Evolutionary conservation across 1,140 invertebrate genomes (phyloP), one percentile per base, ranked within the genome.

Genomic region (Centruroides sculpturatus): DNA sequence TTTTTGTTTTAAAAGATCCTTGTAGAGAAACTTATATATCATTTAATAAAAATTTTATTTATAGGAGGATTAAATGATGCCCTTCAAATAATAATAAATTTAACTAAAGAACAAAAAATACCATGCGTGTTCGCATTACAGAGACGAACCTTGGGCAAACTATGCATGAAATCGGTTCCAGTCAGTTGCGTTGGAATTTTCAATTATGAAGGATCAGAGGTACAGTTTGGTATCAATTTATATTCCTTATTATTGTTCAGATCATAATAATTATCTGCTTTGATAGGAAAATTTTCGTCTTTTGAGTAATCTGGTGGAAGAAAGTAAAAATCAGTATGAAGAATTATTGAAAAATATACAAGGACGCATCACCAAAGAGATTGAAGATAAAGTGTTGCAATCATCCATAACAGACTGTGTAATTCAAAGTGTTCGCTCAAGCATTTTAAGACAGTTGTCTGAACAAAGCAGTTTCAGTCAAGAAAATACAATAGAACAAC

Each of bases 201-300:
- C 57, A 80, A 79, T 72, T 81, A 80, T 67, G 71, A 75, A 59
- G 79, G 79, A 9, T 72, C 73, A n/a, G 78, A 81, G 69, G 79
- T 80, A 64, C 49, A 5, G 3, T 13, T 59, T 59, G 13, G n/a
- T 47, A 51, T 23, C 12, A 51, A 51, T 13, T 5, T 23, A 2
- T 23, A 23, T 23, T 23, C 23, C 23, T 23, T 0, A 23, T 23
- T 23, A 23, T 23, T 23, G 23, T 23, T 23, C 23, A 23, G 0
- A 23, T 23, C 23, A 23, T 23, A 23, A 23, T 23, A 23, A 23
- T 23, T 23, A 2, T 23, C 23, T 57, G 48, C 8, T 49, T 55
- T 47, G 4, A 53, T 35, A 61, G 60, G 56, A 55, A 61, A 61
- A 61, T 57, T 61, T 61, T 50, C 56, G 57, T 55, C 53, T 47